Conservation (phyloP, 1,140 invertebrate species). For the Lordiphosa collinella region DNA sequence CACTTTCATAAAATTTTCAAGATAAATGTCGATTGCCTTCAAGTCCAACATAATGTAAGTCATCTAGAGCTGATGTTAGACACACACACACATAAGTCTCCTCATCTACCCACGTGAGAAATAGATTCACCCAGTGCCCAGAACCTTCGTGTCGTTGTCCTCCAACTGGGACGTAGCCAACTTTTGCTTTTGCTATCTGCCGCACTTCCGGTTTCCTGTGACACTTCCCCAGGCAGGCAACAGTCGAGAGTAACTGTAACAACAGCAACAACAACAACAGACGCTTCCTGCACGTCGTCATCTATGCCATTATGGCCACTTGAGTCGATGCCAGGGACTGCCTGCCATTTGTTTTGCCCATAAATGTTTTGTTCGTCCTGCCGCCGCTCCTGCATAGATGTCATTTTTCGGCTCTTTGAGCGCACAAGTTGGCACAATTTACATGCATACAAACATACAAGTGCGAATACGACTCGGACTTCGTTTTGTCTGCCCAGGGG, state of each 20-base stretch:
- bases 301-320: constrained; percentile 73
- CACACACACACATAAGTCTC: no score
- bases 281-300: constrained; percentile 64
- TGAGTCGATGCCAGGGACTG: constrained; percentile 62
- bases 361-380: constrained; percentile 58
- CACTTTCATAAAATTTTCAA: no score
- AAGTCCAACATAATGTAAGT: no score
- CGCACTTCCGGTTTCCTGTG: constrained; percentile 72
- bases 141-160: constrained; percentile 33
- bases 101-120: no score
- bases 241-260: background rate
- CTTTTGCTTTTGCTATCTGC: constrained; percentile 65
- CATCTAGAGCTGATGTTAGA: no score
- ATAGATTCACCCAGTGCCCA: no score
- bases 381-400: constrained; percentile 25
- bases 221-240: constrained; percentile 53
- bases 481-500: background rate
- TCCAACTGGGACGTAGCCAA: constrained; percentile 49
- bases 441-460: constrained; percentile 32
- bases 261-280: constrained; percentile 26
- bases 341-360: constrained; percentile 57
- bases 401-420: constrained; percentile 60
- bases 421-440: constrained; percentile 63
- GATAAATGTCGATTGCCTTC: no score
- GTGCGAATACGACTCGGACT: background rate